Evolutionary conservation across 2,113 vertebrate genomes (phyloP).

Genomic region (Nematolebias whitei): DNA sequence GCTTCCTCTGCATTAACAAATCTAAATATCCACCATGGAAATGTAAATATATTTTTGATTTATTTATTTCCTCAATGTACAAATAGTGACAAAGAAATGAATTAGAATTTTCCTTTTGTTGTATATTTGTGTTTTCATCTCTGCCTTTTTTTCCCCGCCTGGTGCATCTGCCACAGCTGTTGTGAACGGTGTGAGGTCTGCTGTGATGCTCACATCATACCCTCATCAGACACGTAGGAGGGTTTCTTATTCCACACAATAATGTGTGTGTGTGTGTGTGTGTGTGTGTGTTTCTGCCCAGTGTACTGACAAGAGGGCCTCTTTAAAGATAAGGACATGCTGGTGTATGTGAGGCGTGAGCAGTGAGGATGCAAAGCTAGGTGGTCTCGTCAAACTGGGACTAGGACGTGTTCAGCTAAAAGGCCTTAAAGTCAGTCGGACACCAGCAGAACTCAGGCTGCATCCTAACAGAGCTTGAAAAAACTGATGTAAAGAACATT

Average conservation of each 20-base stretch:
- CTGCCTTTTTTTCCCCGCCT: constrained; percentile 30
- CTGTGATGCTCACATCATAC: constrained; percentile 71
- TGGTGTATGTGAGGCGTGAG: constrained; percentile 12
- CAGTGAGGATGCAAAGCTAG: constrained; percentile 42
- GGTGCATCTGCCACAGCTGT: constrained; percentile 55
- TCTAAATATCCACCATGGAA: constrained; percentile 11
- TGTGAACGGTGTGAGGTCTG: constrained; percentile 70
- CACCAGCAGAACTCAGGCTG: constrained; percentile 12
- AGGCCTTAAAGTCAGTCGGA: constrained; percentile 28
- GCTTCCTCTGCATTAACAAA: background rate
- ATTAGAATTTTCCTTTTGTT: background rate
- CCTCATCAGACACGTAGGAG: constrained; percentile 61
- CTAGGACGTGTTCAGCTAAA: constrained; percentile 35
- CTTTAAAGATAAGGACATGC: constrained; percentile 62
- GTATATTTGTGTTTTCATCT: constrained; percentile 24
- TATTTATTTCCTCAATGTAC: background rate
- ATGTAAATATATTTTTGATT: too few relatives aligned
- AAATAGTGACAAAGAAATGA: background rate
- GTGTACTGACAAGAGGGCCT: constrained; percentile 38
- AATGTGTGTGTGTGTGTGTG: constrained; percentile 18
- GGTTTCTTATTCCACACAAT: constrained; percentile 44
- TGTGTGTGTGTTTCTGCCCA: constrained; percentile 2
- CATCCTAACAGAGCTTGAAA: constrained; percentile 20
- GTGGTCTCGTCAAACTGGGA: constrained; percentile 55
- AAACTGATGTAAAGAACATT: constrained; percentile 39